These are phyloP conservation scores for Arvicanthis niloticus DNA, from an alignment of 2,113 vertebrate species.

Conservation along the genomic window DNA sequence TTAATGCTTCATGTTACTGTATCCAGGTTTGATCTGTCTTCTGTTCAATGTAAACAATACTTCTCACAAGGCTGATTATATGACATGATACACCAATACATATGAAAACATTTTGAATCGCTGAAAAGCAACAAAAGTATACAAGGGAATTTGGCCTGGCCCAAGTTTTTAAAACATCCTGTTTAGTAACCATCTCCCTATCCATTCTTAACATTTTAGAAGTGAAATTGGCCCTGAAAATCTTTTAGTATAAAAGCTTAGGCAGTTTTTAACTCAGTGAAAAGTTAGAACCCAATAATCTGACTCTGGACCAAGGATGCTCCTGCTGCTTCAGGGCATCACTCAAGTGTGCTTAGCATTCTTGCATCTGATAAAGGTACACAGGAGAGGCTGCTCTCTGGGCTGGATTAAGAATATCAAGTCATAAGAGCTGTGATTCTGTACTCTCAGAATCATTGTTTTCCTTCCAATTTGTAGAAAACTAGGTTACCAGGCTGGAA, in stretches of 20 bases:
- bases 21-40: neutral
- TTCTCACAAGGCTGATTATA: neutral
- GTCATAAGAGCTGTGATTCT: neutral
- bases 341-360: neutral
- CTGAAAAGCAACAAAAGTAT: neutral
- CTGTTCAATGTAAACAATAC: neutral
- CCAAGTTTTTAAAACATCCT: neutral
- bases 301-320: neutral
- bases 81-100: neutral
- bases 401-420: neutral
- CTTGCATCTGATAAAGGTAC: neutral
- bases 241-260: neutral
- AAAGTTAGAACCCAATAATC: neutral
- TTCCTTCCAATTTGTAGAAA: conserved; percentile 9
- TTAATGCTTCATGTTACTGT: neutral
- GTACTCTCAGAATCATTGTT: neutral
- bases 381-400: neutral
- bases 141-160: neutral
- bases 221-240: neutral
- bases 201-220: neutral
- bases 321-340: neutral
- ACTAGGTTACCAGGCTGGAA: neutral
- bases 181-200: neutral
- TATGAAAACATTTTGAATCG: neutral
- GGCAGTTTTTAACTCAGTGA: neutral